Evolutionary conservation across 1,140 invertebrate species (phyloP).

Genomic region (Palaemon carinicauda): DNA sequence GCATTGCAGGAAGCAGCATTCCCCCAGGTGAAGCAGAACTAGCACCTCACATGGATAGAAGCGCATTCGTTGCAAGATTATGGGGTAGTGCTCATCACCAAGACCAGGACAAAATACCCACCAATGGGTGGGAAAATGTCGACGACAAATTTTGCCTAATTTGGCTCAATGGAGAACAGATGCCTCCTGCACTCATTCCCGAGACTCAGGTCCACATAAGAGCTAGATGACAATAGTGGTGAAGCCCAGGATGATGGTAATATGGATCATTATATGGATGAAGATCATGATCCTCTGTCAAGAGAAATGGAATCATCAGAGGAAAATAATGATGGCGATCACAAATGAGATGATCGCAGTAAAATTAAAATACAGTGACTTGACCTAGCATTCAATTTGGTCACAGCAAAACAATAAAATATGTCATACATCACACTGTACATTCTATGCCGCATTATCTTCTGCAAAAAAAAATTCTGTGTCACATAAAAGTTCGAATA

Average conservation of each 20-base stretch:
- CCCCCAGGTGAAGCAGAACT: conserved; percentile 6
- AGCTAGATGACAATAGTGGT: no score
- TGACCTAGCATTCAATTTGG: not conserved
- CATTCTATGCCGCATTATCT: not conserved
- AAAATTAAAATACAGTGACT: not conserved
- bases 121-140: conserved; percentile 8
- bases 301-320: conserved; percentile 14
- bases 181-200: no score
- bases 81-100: conserved; percentile 24
- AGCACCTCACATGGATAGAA: conserved; percentile 15
- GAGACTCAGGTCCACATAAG: no score
- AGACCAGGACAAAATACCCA: no score
- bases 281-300: conserved; percentile 2
- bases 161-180: conserved; percentile 18
- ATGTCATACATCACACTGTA: not conserved
- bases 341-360: not conserved
- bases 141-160: not conserved
- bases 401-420: not conserved
- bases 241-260: not conserved
- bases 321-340: no score
- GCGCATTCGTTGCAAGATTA: not conserved
- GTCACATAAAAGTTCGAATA: not conserved
- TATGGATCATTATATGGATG: not conserved
- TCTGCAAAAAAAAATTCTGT: not conserved
- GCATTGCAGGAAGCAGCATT: no score